Conservation (phyloP, 1,140 invertebrate genomes). For the Penaeus indicus region DNA sequence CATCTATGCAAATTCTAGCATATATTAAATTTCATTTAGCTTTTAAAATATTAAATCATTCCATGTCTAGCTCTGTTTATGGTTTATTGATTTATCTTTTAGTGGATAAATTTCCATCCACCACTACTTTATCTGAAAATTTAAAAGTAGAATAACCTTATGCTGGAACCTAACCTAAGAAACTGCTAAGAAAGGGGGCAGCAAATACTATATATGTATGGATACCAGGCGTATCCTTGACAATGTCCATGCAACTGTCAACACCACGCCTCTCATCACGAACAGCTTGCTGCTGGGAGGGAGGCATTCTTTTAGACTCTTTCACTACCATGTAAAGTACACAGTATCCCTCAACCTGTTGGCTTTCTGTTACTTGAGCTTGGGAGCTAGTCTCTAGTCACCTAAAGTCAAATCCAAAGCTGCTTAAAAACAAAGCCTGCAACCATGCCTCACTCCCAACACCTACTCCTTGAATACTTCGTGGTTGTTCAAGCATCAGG, state of each 20-base stretch:
- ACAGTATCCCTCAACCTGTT: too few relatives aligned
- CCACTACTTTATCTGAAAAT: conserved; percentile 54
- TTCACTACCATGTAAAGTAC: too few relatives aligned
- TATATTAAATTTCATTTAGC: conserved; percentile 44
- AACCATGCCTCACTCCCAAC: conserved; percentile 40
- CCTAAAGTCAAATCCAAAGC: not conserved
- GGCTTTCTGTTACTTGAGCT: not conserved
- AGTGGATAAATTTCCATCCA: conserved; percentile 39
- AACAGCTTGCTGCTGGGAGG: conserved; percentile 40
- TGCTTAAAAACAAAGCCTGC: too few relatives aligned
- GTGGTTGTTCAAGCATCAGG: conserved; percentile 32
- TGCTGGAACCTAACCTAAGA: conserved; percentile 2
- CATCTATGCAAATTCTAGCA: conserved; percentile 54
- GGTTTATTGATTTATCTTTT: conserved; percentile 51
- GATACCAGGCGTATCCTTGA: not conserved
- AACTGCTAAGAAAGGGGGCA: not conserved
- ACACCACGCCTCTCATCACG: not conserved
- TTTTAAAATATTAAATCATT: conserved; percentile 50
- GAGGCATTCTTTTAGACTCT: conserved; percentile 1
- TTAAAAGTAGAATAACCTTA: conserved; percentile 15
- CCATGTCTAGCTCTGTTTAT: conserved; percentile 60
- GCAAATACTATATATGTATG: too few relatives aligned
- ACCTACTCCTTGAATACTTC: conserved; percentile 40
- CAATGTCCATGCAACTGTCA: conserved; percentile 40
- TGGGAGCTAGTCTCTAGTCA: not conserved